Evolutionary conservation across 2,113 vertebrate genomes (phyloP), one percentile per base, ranked within the genome.

Genomic region (Mormyrus lacerda): DNA sequence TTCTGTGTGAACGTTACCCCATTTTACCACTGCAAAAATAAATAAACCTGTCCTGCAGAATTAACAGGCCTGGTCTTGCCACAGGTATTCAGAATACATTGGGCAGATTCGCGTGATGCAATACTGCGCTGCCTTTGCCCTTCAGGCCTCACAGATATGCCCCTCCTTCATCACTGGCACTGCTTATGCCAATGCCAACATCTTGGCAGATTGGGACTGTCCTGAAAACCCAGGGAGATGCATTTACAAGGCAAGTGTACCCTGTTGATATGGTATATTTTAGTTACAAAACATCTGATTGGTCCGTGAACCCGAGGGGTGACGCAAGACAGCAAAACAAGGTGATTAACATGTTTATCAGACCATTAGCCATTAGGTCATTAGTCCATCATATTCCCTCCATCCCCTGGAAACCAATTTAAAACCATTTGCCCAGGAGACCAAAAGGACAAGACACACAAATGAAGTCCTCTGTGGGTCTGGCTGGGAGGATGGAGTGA

Each of bases 321-420:
- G 69, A 76, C 0, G 15, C 69, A 76, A 76, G 48, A 35, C 10
- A n/a, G 65, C 15, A 35, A 51, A 88, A 27, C 53, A 21, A 89
- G 15, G 35, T 85, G 42, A 85, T 89, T 85, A 85, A n/a, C 88
- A 85, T 85, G 79, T 89, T 85, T 85, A 65, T 85, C 39, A 61
- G 79, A 24, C 42, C 84, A 89, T 89, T 85, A 89, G 89, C 5
- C 55, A 82, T 79, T 35, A 73, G 55, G 88, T 51, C 89, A 89
- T 89, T 89, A 89, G 84, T 87, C 44, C 27, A 10, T 39, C 35
- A 53, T n/a, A 19, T 61, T 55, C 58, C 35, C 39, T 89, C 55
- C 47, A 27, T 89, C 44, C 83, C 82, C 53, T 50, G 82, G n/a
- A 69, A 35, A 69, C 17, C 61, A 89, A 87, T 89, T 89, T 87